Evolutionary conservation across 2,113 vertebrate genomes (phyloP).

Genomic region (Oreochromis niloticus): DNA sequence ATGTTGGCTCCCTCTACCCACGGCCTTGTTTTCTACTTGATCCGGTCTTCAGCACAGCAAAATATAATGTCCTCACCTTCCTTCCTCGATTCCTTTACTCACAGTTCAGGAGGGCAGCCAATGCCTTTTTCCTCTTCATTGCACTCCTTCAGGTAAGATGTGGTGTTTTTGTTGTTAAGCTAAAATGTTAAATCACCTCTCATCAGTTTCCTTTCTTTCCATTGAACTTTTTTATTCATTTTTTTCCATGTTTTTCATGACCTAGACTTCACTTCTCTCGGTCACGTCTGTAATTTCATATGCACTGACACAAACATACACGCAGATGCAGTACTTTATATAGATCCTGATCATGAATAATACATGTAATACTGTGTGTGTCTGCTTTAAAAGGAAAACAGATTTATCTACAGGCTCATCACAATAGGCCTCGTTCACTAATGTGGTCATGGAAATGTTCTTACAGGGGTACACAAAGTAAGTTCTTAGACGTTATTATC

Average conservation of each 20-base stretch:
- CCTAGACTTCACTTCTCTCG: constrained; percentile 8
- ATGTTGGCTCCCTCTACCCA: not conserved
- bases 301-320: not conserved
- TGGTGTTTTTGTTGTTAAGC: not conserved
- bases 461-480: not conserved
- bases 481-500: not conserved
- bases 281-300: constrained; percentile 43
- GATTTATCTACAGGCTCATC: not conserved
- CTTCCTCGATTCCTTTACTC: constrained; percentile 98
- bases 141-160: constrained; percentile 93
- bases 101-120: constrained; percentile 98
- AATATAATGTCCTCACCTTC: constrained; percentile 98
- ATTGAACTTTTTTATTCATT: not conserved
- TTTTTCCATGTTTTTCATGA: not conserved
- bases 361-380: constrained; percentile 32
- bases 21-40: not conserved
- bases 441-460: not conserved
- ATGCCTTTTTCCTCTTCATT: constrained; percentile 98
- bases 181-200: not conserved
- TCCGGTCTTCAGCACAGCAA: constrained; percentile 85
- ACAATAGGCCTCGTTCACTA: not conserved
- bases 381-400: not conserved
- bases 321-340: not conserved
- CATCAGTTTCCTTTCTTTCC: not conserved
- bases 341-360: constrained; percentile 48